phyloP scores from a whole-genome alignment of 2,888 invertebrate genomes.

The Chrysina gloriosa region DNA sequence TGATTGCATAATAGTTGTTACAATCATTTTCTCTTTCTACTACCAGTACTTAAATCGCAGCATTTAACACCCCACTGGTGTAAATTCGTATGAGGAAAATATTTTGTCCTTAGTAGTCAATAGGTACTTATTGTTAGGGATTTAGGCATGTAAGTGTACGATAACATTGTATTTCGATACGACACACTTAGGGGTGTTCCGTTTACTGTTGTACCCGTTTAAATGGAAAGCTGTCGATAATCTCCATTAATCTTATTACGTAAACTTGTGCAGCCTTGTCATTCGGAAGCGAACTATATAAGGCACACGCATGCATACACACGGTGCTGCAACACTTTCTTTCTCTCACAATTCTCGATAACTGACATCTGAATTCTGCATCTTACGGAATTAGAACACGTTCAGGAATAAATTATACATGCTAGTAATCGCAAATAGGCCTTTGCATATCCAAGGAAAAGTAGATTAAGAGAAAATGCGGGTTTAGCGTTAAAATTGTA shows the following conservation, averaged over 20 bases:
- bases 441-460: constrained; percentile 9
- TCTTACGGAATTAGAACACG: constrained; percentile 26
- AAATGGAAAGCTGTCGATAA: constrained; percentile 19
- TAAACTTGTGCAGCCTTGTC: constrained; percentile 17
- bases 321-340: constrained; percentile 23
- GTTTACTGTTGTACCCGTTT: constrained; percentile 16
- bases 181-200: constrained; percentile 34
- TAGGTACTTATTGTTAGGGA: background rate
- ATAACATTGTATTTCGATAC: constrained; percentile 29
- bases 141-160: constrained; percentile 28
- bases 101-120: background rate
- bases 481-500: background rate
- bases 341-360: constrained; percentile 27
- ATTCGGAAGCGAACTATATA: constrained; percentile 29
- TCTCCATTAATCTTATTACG: constrained; percentile 19
- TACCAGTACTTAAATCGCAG: background rate
- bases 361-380: constrained; percentile 13
- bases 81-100: background rate
- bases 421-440: background rate
- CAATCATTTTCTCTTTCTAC: background rate
- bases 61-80: background rate
- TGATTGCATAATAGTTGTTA: too few species aligned
- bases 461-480: constrained; percentile 22
- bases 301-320: background rate
- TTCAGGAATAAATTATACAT: constrained; percentile 10